Evolutionary conservation across 2,797 vertebrate species (phyloP), one percentile per base, ranked within the genome.

Genomic region (Morus bassanus): DNA sequence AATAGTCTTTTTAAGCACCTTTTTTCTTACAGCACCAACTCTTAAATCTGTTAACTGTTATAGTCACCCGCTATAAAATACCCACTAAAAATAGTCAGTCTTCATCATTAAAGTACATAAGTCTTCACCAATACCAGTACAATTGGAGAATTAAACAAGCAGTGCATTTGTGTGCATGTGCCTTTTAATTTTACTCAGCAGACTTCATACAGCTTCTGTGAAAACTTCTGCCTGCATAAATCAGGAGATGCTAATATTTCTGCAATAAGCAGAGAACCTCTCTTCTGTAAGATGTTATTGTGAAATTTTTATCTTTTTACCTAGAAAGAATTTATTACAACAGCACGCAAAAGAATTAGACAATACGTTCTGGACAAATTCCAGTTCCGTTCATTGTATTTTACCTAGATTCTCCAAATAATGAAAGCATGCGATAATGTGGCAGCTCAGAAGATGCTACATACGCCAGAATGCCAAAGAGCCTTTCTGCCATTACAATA

Each of bases 381-480:
- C 18, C 39, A 63, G 56, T 37, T 54, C 6, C 3, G 9, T 24
- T 82, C 15, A 28, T 18, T 48, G 17, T 13, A 30, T 60, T 60
- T 98, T 97, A 99, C 99, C 99, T 99, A 92, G 98, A 98, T 96
- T 99, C 99, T 89, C 99, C 99, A 53, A 99, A 96, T 57, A 99
- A 98, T 13, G 99, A 98, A 82, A 99, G 98, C 76, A 99, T 95
- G 4, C 98, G 98, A 81, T 98, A 99, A 57, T 98, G 99, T 1
- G 99, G 99, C 31, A 99, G 98, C 96, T 99, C 99, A 0, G 99
- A 99, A 85, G 99, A 98, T 31, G 99, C 98, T 54, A 99, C 98
- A 3, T 98, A 98, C n/a, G 99, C 99, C 96, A 99, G 94, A 53
- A 99, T 98, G 50, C 99, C 99, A 82, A 99, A 99, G 45, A 99